Conservation (phyloP, 2,888 invertebrate species). For the Electrophaes corylata region DNA sequence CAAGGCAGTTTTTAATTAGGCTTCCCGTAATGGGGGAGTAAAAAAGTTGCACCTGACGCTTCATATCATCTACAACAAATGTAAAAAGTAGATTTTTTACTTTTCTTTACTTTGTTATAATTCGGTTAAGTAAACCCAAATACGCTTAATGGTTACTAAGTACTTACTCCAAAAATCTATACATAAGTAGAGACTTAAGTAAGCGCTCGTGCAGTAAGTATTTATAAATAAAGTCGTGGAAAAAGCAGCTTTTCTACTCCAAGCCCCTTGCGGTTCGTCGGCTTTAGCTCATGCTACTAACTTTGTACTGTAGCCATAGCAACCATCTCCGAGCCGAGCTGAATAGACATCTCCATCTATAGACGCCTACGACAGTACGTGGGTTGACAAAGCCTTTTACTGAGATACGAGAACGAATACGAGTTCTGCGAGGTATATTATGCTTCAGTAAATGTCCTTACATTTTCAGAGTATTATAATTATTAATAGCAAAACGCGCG, state of each 20-base stretch:
- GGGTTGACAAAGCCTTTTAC: slow-evolving; percentile 23
- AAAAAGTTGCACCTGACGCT: too few relatives aligned
- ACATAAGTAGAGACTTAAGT: too few relatives aligned
- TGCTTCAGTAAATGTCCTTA: background rate
- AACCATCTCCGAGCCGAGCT: slow-evolving; percentile 20
- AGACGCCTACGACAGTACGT: slow-evolving; percentile 9
- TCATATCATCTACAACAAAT: too few relatives aligned
- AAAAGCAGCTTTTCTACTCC: background rate
- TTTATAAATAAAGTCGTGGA: background rate
- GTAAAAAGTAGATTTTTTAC: too few relatives aligned
- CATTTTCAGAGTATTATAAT: background rate
- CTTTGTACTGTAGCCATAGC: slow-evolving; percentile 27
- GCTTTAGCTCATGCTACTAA: background rate
- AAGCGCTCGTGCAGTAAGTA: too few relatives aligned
- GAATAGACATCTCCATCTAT: slow-evolving; percentile 14
- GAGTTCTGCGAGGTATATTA: background rate
- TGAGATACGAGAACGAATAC: background rate
- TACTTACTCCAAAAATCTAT: too few relatives aligned
- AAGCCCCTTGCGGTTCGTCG: background rate
- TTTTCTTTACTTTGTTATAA: too few relatives aligned
- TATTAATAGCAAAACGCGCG: too few relatives aligned
- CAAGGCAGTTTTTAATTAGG: too few relatives aligned
- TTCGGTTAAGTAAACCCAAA: too few relatives aligned
- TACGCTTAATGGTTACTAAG: too few relatives aligned
- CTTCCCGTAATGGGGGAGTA: too few relatives aligned